Base-by-base conservation (phyloP, 2,797 vertebrate species). In the Sebastes paucispinis region DNA sequence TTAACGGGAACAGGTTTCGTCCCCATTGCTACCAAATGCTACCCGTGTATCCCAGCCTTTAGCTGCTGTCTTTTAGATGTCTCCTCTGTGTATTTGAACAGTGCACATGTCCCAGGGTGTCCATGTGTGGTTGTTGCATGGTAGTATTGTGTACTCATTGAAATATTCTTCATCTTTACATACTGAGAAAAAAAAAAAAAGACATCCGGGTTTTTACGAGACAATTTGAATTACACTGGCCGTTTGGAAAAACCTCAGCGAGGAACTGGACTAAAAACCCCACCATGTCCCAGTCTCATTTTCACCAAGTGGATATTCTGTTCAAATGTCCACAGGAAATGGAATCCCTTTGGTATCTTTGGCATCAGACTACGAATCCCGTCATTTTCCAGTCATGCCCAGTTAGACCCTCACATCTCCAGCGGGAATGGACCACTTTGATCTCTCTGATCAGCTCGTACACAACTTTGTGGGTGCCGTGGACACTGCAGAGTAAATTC, bases 41-140 rank as follows among this genome's bases (percentile, higher is more conserved):
- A 81, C 85, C 85, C 65, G 75, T 90, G 87, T 85, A 79, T 76
- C 75, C 66, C 62, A 43, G 69, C 79, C 86, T 86, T 68, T 62
- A 81, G 79, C 72, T 81, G 84, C 79, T 85, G 86, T 92, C 79
- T 80, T 85, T 73, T 93, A 80, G 87, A 84, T 86, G 84, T 90
- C 77, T 92, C 77, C 85, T 87, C 73, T 85, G 84, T 89, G 85
- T 90, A 87, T 86, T 89, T 91, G 69, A 85, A 76, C 77, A 86
- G 86, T 87, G 85, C 85, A 90, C 85, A 90, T 69, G 87, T 92
- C 59, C 80, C 75, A 79, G 86, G 82, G 79, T 91, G 86, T 90
- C 89, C 82, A 87, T 71, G 81, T 90, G 86, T 92, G 89, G 74
- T 91, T 43, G 64, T 91, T 93, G 87, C 87, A 93, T 91, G 91